These are phyloP conservation scores for Wiebesia pumilae DNA, from an alignment of 1,140 invertebrate species.

Conservation along the genomic window DNA sequence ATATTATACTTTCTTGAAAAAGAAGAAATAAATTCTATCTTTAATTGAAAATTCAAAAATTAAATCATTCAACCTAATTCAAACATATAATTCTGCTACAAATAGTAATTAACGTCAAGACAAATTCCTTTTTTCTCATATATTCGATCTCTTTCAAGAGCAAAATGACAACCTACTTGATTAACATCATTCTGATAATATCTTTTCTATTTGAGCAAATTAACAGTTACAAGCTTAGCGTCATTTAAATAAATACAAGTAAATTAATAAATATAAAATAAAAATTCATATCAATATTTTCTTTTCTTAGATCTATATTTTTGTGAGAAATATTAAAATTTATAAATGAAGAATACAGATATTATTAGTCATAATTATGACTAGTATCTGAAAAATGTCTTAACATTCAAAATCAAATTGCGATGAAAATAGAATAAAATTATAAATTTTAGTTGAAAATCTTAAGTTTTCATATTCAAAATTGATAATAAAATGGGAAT, in stretches of 20 bases:
- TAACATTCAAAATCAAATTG: no score
- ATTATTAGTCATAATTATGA: no score
- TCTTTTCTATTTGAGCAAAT: neutral
- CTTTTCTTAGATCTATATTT: neutral
- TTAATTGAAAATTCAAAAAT: slow-evolving; percentile 13
- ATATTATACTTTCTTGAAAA: neutral
- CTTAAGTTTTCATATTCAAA: neutral
- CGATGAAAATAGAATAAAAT: neutral
- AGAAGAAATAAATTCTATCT: neutral
- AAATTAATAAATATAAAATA: neutral
- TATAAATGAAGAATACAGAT: no score
- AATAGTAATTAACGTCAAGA: slow-evolving; percentile 1
- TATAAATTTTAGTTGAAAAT: neutral
- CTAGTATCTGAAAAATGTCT: no score
- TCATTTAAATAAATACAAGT: neutral
- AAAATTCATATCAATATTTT: neutral
- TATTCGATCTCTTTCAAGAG: neutral
- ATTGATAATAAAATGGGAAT: neutral
- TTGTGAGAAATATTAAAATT: no score
- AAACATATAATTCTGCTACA: neutral
- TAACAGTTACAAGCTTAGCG: neutral
- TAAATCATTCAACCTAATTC: neutral
- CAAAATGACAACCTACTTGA: neutral
- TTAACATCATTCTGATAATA: neutral
- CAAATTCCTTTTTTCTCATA: neutral